A percentile compares a stretch with the other conserved stretches of the same genome.
These are phyloP conservation scores for Spodoptera litura DNA, from an alignment of 1,140 invertebrate species.

Conservation along the genomic window DNA sequence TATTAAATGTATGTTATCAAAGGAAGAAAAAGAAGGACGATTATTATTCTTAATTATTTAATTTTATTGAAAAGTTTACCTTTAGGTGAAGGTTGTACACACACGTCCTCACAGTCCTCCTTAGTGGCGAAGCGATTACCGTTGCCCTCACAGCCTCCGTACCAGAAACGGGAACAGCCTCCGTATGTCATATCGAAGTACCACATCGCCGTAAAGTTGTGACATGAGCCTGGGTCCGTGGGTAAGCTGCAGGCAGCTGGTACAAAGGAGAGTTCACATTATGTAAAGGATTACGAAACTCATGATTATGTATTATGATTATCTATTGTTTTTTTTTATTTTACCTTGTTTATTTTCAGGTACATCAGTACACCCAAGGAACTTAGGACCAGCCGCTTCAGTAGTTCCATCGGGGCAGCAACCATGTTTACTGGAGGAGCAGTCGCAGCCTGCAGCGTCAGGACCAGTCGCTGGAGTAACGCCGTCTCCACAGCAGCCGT, in stretches of 20 bases:
- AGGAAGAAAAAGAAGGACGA: too few species aligned
- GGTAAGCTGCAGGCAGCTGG: slow-evolving; percentile 90
- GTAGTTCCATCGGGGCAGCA: slow-evolving; percentile 95
- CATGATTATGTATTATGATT: not conserved
- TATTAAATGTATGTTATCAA: not conserved
- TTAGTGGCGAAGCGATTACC: slow-evolving; percentile 94
- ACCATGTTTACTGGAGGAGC: slow-evolving; percentile 92
- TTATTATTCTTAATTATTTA: too few species aligned
- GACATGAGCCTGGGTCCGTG: slow-evolving; percentile 92
- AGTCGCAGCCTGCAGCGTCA: slow-evolving; percentile 91
- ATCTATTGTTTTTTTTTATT: too few species aligned
- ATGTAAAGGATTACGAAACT: not conserved
- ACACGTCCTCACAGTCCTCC: slow-evolving; percentile 94
- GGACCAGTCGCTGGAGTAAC: slow-evolving; percentile 91
- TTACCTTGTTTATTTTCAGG: slow-evolving; percentile 89
- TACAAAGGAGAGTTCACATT: slow-evolving; percentile 1
- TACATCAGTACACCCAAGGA: slow-evolving; percentile 92
- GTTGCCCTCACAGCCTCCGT: slow-evolving; percentile 97
- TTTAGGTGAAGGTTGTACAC: slow-evolving; percentile 94
- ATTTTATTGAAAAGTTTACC: slow-evolving; percentile 84
- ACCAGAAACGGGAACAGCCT: slow-evolving; percentile 97
- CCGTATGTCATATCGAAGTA: slow-evolving; percentile 96
- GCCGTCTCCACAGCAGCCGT: slow-evolving; percentile 95
- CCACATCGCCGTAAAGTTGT: slow-evolving; percentile 95
- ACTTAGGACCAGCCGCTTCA: slow-evolving; percentile 93